Percentiles rank a stretch among this genome's conserved stretches.
phyloP scores from a whole-genome alignment of 2,888 invertebrate genomes.

The Trachelus troglodyta region DNA sequence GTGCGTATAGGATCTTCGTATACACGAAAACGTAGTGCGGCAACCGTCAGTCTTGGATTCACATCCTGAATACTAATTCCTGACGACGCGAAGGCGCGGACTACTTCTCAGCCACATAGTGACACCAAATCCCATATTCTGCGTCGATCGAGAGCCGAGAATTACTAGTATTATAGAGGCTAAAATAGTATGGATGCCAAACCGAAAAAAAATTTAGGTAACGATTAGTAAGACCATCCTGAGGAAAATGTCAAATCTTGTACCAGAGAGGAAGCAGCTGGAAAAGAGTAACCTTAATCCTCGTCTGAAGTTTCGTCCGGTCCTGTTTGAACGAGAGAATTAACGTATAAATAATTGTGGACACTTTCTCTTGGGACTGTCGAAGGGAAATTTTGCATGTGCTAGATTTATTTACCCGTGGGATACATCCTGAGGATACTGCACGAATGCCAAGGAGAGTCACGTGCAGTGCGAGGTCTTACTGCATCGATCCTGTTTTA shows the following conservation, averaged over 20 bases:
- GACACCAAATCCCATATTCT: constrained; percentile 64
- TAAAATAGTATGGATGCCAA: too few relatives aligned
- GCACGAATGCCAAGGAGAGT: too few relatives aligned
- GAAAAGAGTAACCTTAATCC: too few relatives aligned
- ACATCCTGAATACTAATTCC: constrained; percentile 62
- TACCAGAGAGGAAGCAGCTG: too few relatives aligned
- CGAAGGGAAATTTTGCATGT: constrained; percentile 1
- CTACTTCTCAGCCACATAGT: constrained; percentile 57
- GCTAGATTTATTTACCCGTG: neutral
- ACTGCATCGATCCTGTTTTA: too few relatives aligned
- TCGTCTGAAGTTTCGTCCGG: too few relatives aligned
- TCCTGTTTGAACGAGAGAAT: constrained; percentile 11
- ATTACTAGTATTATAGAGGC: neutral
- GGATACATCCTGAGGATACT: too few relatives aligned
- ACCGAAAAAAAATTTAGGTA: too few relatives aligned
- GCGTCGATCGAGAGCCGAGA: constrained; percentile 33
- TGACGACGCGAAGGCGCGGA: constrained; percentile 47
- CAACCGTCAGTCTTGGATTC: constrained; percentile 35
- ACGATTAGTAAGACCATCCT: too few relatives aligned
- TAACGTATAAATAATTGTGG: constrained; percentile 15
- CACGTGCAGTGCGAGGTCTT: too few relatives aligned
- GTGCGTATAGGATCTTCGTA: constrained; percentile 11
- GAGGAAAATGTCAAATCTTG: too few relatives aligned
- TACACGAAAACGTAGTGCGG: constrained; percentile 20
- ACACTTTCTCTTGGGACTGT: constrained; percentile 6